Evolutionary conservation across 1,140 invertebrate genomes (phyloP).

Genomic region (Euborellia annulipes): DNA sequence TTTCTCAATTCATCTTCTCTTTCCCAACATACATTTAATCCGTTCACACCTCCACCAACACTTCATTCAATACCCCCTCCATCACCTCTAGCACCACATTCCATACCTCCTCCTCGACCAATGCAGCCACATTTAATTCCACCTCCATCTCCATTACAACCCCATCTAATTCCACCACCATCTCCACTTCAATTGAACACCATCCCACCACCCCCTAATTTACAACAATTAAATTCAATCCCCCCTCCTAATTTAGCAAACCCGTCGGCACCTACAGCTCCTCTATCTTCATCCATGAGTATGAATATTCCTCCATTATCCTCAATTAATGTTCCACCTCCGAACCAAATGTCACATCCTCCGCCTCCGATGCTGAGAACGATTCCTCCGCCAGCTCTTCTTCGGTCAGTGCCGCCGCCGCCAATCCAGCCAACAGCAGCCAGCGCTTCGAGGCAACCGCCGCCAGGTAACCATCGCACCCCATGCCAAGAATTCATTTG

Average conservation of each 20-base stretch:
- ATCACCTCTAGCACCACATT: constrained; percentile 17
- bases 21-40: constrained; percentile 4
- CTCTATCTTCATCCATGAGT: constrained; percentile 20
- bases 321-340: constrained; percentile 23
- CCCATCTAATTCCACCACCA: constrained; percentile 23
- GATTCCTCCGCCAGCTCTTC: constrained; percentile 22
- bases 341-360: constrained; percentile 15
- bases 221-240: constrained; percentile 18
- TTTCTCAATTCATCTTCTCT: constrained; percentile 4
- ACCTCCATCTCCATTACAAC: constrained; percentile 25
- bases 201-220: constrained; percentile 23
- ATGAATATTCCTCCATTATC: constrained; percentile 26
- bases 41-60: constrained; percentile 10
- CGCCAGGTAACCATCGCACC: too few species aligned
- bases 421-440: constrained; percentile 20
- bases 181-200: constrained; percentile 23
- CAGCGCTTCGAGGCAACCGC: constrained; percentile 5
- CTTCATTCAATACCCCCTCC: constrained; percentile 12
- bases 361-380: constrained; percentile 20
- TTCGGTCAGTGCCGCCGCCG: constrained; percentile 23
- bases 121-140: constrained; percentile 34
- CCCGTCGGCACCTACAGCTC: constrained; percentile 25
- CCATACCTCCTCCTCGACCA: constrained; percentile 27
- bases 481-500: too few species aligned
- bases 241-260: constrained; percentile 25